phyloP scores from a whole-genome alignment of 2,797 vertebrate species.

The Hippoglossus hippoglossus region DNA sequence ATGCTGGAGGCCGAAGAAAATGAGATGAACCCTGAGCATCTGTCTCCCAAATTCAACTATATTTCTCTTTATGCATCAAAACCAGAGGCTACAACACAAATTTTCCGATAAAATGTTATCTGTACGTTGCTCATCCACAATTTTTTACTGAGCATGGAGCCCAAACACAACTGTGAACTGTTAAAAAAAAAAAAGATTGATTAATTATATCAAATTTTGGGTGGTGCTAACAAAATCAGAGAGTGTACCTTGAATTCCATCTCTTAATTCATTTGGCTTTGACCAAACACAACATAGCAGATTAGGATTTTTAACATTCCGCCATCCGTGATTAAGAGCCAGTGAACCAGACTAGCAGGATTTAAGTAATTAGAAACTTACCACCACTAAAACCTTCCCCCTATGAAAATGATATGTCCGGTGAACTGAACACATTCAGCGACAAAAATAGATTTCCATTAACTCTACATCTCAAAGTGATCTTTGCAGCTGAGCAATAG shows the following conservation, averaged over 20 bases:
- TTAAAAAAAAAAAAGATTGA: too few relatives aligned
- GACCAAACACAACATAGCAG: conserved; percentile 42
- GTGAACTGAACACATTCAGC: conserved; percentile 9
- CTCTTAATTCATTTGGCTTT: neutral
- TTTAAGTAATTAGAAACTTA: conserved; percentile 51
- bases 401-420: conserved; percentile 17
- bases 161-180: too few relatives aligned
- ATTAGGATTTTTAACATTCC: conserved; percentile 44
- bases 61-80: neutral
- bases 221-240: neutral
- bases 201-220: neutral
- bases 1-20: too few relatives aligned
- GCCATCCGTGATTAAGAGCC: conserved; percentile 43
- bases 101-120: too few relatives aligned
- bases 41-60: too few relatives aligned
- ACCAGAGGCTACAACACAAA: too few relatives aligned
- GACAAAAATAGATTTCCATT: conserved; percentile 22
- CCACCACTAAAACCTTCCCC: conserved; percentile 19
- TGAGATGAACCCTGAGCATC: too few relatives aligned
- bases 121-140: too few relatives aligned
- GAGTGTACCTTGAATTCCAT: conserved; percentile 27
- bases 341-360: conserved; percentile 51
- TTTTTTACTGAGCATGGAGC: too few relatives aligned
- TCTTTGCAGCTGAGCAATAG: neutral
- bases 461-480: neutral